A percentile compares a stretch with the other conserved stretches of the same genome.
Conservation (phyloP, 2,888 invertebrate genomes). For the Deroplatys truncata region DNA sequence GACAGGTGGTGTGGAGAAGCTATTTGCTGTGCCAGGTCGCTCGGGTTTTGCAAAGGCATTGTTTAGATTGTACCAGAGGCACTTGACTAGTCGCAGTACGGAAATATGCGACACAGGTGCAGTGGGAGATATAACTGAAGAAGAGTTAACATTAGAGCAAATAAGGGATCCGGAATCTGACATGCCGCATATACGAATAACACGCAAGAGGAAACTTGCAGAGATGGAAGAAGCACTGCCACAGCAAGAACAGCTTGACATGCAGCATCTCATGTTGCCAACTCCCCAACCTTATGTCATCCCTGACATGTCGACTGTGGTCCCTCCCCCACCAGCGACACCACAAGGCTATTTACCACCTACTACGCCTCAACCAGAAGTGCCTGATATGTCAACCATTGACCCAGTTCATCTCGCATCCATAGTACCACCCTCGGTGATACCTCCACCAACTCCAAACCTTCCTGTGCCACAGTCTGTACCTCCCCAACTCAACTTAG, state of each 20-base stretch:
- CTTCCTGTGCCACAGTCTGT: conserved; percentile 23
- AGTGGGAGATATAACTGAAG: conserved; percentile 63
- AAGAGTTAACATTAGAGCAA: conserved; percentile 59
- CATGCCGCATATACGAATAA: conserved; percentile 33
- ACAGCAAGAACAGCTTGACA: conserved; percentile 13
- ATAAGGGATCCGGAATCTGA: conserved; percentile 49
- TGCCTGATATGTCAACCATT: not conserved
- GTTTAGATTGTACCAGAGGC: conserved; percentile 82
- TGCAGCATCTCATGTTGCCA: conserved; percentile 38
- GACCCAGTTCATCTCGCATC: not conserved
- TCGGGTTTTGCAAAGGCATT: conserved; percentile 81
- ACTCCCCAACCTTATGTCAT: conserved; percentile 27
- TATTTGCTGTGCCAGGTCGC: conserved; percentile 87
- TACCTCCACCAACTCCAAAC: conserved; percentile 29
- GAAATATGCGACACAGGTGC: conserved; percentile 73
- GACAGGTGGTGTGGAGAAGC: conserved; percentile 94
- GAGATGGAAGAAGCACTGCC: conserved; percentile 29
- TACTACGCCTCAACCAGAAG: conserved; percentile 42
- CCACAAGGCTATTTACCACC: conserved; percentile 51
- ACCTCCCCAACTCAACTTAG: conserved; percentile 27
- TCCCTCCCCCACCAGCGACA: conserved; percentile 32
- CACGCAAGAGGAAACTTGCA: conserved; percentile 30
- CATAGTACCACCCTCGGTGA: conserved; percentile 39
- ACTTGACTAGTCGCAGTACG: conserved; percentile 70
- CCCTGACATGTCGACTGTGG: not conserved